phyloP scores from a whole-genome alignment of 2,113 vertebrate genomes.

The Mixornis gularis region DNA sequence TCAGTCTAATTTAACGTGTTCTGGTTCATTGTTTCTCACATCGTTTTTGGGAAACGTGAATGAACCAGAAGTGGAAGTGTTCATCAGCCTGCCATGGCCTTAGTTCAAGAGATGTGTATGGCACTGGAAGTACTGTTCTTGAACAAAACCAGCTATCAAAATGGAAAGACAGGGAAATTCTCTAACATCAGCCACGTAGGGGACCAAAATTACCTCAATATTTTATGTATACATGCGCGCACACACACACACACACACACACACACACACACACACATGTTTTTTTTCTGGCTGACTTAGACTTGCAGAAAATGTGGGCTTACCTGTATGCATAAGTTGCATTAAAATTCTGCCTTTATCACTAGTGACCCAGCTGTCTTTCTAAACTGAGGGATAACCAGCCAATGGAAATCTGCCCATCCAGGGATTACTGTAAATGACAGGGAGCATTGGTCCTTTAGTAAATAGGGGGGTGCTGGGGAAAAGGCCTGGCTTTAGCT shows the following conservation, averaged over 20 bases:
- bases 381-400: not conserved
- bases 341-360: not conserved
- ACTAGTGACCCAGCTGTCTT: not conserved
- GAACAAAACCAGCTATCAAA: not conserved
- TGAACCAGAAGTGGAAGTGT: not conserved
- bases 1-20: not conserved
- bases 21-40: not conserved
- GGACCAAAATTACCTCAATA: not conserved
- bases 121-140: not conserved
- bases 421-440: not conserved
- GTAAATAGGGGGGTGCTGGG: not conserved
- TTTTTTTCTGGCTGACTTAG: not conserved
- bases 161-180: not conserved
- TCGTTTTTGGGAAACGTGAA: not conserved
- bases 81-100: not conserved
- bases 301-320: not conserved
- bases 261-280: rapidly evolving
- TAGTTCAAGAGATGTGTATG: not conserved
- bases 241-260: not conserved
- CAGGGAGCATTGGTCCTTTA: not conserved
- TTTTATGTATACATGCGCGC: not conserved
- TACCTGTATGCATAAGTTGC: not conserved
- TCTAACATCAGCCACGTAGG: not conserved
- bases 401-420: not conserved
- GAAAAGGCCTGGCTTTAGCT: not conserved